phyloP scores from a whole-genome alignment of 30 jellyfish, hydroid and myxozoan species.

The Aurelia sp. region DNA sequence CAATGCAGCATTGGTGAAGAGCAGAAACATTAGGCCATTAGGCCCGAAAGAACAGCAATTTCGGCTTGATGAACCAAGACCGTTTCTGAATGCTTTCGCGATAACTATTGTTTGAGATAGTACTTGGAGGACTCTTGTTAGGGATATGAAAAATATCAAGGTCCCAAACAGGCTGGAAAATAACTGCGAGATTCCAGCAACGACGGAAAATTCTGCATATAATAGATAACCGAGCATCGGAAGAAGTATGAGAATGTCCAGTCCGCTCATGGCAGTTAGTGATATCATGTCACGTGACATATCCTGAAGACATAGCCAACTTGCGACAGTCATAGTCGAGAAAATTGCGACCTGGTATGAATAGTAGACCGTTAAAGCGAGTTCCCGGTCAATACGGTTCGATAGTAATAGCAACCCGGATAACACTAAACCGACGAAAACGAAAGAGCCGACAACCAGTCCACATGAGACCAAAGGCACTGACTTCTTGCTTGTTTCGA shows the following conservation, averaged over 20 bases:
- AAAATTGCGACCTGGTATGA: constrained; percentile 46
- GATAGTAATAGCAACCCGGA: constrained; percentile 40
- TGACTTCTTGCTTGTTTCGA: constrained; percentile 39
- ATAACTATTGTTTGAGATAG: constrained; percentile 32
- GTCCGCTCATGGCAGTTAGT: constrained; percentile 30
- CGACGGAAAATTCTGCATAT: constrained; percentile 62
- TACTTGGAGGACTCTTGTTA: constrained; percentile 28
- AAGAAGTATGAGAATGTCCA: constrained; percentile 54
- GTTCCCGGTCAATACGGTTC: constrained; percentile 26
- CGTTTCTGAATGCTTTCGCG: constrained; percentile 47
- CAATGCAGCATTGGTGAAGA: constrained; percentile 66
- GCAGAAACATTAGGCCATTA: constrained; percentile 45
- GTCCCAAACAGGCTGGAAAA: constrained; percentile 19
- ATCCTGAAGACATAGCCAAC: constrained; percentile 18
- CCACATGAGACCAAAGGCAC: constrained; percentile 45
- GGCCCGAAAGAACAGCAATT: constrained; percentile 34
- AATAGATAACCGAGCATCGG: constrained; percentile 67
- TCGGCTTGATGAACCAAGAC: constrained; percentile 29
- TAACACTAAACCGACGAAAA: constrained; percentile 55
- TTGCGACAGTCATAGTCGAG: constrained; percentile 39
- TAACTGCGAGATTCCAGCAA: constrained; percentile 47
- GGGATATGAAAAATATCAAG: constrained; percentile 28
- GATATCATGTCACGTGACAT: constrained; percentile 37
- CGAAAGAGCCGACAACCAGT: constrained; percentile 46
- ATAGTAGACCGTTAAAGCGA: constrained; percentile 43